phyloP scores from a whole-genome alignment of 2,888 invertebrate genomes.

The Zhuqinia jingwanae region DNA sequence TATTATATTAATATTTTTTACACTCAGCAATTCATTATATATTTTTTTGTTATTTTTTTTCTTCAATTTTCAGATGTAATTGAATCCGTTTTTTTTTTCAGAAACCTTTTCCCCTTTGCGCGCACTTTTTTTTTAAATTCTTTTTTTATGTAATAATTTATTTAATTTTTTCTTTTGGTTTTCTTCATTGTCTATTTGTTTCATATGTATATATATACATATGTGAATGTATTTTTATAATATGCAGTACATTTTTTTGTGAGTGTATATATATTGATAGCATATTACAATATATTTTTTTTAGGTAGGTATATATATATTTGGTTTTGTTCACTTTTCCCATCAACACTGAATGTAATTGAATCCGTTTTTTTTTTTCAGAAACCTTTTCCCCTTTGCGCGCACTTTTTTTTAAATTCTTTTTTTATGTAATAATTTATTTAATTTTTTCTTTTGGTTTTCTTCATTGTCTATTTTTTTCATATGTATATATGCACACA shows the following conservation, averaged over 20 bases:
- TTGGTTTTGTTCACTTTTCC: no score
- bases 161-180: background rate
- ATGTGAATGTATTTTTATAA: no score
- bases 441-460: background rate
- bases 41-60: no score
- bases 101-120: background rate
- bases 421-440: background rate
- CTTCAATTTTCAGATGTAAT: constrained; percentile 3
- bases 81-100: background rate
- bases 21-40: constrained; percentile 1
- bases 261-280: no score
- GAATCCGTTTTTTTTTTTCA: background rate
- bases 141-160: background rate
- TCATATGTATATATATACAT: no score
- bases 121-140: background rate
- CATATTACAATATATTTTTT: no score
- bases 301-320: no score
- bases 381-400: background rate
- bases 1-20: background rate
- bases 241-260: no score
- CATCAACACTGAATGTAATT: background rate
- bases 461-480: no score
- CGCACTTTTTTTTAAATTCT: background rate
- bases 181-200: no score
- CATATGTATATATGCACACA: no score